A percentile compares a stretch with the other conserved stretches of the same genome.
phyloP scores from a whole-genome alignment of 2,797 vertebrate genomes.

The Leuciscus waleckii region DNA sequence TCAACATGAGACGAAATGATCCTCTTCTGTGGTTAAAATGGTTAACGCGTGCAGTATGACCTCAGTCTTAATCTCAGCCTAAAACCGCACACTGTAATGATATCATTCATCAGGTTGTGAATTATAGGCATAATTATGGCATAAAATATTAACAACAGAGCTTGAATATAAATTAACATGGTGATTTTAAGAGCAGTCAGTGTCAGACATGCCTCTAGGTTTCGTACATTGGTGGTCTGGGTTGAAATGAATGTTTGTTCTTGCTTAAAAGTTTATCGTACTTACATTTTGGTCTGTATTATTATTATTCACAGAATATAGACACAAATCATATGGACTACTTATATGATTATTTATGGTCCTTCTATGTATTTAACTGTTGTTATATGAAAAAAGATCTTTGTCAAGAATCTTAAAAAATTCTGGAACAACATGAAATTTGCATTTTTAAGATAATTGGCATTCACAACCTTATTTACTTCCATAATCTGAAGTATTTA shows the following conservation, averaged over 20 bases:
- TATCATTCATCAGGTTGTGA: slow-evolving; percentile 26
- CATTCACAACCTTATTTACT: not conserved
- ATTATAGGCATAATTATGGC: slow-evolving; percentile 23
- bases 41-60: not conserved
- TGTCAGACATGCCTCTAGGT: not conserved
- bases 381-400: not conserved
- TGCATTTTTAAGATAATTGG: not conserved
- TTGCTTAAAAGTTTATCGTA: not conserved
- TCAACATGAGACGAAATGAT: not conserved
- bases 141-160: slow-evolving; percentile 26
- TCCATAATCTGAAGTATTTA: not conserved
- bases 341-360: not conserved
- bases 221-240: not conserved
- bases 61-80: slow-evolving; percentile 11
- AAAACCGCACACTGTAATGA: slow-evolving; percentile 10
- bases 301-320: not conserved
- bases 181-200: not conserved
- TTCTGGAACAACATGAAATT: not conserved
- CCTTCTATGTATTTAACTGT: not conserved
- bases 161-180: slow-evolving; percentile 25
- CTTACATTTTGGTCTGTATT: not conserved
- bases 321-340: not conserved
- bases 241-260: not conserved
- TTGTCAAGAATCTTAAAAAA: not conserved
- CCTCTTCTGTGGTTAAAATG: not conserved